Evolutionary conservation across 2,113 vertebrate genomes (phyloP).

Genomic region (Tragulus kanchil): DNA sequence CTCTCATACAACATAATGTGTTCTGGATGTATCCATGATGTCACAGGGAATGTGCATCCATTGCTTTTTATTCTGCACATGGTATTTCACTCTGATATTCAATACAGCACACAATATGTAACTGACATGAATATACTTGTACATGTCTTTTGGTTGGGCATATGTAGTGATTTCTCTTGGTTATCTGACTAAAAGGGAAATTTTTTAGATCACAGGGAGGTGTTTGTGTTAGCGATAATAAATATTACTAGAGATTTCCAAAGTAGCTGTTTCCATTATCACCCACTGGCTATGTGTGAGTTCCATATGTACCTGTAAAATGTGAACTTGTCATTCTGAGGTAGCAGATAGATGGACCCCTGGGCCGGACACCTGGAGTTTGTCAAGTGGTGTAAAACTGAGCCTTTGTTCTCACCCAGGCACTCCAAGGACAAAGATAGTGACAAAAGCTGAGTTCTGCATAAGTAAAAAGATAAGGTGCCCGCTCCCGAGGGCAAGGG

Average conservation of each 20-base stretch:
- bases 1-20: not conserved
- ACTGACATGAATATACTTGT: not conserved
- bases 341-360: too few relatives aligned
- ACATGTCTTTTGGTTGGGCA: not conserved
- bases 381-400: too few relatives aligned
- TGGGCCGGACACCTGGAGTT: too few relatives aligned
- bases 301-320: not conserved
- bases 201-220: not conserved
- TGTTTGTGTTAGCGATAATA: not conserved
- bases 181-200: not conserved
- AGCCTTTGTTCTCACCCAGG: too few relatives aligned
- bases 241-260: not conserved
- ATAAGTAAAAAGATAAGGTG: too few relatives aligned
- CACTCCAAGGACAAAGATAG: too few relatives aligned
- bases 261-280: not conserved
- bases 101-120: not conserved
- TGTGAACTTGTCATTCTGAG: not conserved
- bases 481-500: too few relatives aligned
- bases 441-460: too few relatives aligned
- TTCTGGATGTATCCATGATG: too few relatives aligned
- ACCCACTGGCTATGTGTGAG: not conserved
- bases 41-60: accelerated
- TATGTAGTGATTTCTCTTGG: not conserved
- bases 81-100: not conserved
- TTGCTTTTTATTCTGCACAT: not conserved